Conservation (phyloP, 2,797 vertebrate genomes). For the Poliocrania exsul region DNA sequence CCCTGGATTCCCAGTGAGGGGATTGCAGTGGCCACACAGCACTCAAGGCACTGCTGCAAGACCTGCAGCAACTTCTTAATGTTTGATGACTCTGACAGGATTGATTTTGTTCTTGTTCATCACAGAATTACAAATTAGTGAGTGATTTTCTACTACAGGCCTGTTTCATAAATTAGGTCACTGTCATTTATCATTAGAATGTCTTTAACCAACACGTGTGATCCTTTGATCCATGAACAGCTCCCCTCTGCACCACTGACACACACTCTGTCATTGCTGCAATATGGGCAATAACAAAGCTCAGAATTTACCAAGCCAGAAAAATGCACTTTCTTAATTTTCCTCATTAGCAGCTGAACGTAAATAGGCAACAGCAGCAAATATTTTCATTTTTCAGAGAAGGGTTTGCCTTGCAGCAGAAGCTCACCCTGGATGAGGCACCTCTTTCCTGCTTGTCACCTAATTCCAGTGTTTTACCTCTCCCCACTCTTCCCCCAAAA, state of each 20-base stretch:
- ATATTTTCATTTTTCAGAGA: background rate
- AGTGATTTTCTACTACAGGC: conserved; percentile 49
- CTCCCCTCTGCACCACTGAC: background rate
- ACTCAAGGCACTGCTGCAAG: background rate
- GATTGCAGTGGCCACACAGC: background rate
- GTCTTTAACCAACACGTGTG: conserved; percentile 46
- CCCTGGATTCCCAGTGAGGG: background rate
- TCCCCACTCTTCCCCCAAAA: background rate
- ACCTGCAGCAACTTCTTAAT: background rate
- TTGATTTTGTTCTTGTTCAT: conserved; percentile 60
- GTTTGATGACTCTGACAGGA: conserved; percentile 35
- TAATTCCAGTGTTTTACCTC: background rate
- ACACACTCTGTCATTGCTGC: background rate
- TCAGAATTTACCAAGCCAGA: background rate
- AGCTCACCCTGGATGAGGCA: background rate
- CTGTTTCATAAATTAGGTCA: conserved; percentile 64
- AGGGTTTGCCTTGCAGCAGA: background rate
- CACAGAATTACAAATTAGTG: conserved; percentile 53
- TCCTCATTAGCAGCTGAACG: background rate
- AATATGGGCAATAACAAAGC: background rate
- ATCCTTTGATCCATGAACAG: background rate
- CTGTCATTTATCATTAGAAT: conserved; percentile 57
- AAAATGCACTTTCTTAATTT: background rate
- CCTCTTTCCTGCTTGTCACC: background rate
- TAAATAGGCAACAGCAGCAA: background rate